phyloP scores from a whole-genome alignment of 2,113 vertebrate genomes.

The Albula goreensis region DNA sequence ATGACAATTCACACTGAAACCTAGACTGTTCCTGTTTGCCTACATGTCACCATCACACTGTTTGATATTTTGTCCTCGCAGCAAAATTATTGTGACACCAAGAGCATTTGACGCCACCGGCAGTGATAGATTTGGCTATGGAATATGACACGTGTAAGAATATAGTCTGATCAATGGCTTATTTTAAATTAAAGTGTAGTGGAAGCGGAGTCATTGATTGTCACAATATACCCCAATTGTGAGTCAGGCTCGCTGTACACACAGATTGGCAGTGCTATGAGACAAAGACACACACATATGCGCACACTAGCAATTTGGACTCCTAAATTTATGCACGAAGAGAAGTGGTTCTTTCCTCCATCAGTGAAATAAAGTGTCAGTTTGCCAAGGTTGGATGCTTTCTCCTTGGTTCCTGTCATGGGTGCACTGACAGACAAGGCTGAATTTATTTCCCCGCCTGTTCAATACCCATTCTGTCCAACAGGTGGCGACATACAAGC shows the following conservation, averaged over 20 bases:
- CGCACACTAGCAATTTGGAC: background rate
- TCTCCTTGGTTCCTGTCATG: too few species aligned
- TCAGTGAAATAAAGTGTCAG: background rate
- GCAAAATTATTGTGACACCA: background rate
- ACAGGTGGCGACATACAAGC: slow-evolving; percentile 2
- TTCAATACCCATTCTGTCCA: background rate
- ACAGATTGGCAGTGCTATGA: background rate
- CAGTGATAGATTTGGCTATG: background rate
- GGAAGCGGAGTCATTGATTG: slow-evolving; percentile 8
- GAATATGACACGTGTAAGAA: background rate
- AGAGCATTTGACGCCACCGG: background rate
- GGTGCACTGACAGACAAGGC: background rate
- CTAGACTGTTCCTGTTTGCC: background rate
- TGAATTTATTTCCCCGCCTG: background rate
- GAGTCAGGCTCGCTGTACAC: background rate
- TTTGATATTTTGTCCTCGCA: background rate
- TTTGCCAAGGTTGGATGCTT: background rate
- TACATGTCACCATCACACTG: background rate
- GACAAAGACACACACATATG: background rate
- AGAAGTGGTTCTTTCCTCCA: background rate
- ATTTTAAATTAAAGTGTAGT: slow-evolving; percentile 9
- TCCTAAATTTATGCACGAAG: background rate
- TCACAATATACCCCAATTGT: background rate
- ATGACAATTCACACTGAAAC: background rate
- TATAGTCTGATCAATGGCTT: slow-evolving; percentile 6